Evolutionary conservation across 2,888 invertebrate genomes (phyloP).

Genomic region (Phasia obesa): DNA sequence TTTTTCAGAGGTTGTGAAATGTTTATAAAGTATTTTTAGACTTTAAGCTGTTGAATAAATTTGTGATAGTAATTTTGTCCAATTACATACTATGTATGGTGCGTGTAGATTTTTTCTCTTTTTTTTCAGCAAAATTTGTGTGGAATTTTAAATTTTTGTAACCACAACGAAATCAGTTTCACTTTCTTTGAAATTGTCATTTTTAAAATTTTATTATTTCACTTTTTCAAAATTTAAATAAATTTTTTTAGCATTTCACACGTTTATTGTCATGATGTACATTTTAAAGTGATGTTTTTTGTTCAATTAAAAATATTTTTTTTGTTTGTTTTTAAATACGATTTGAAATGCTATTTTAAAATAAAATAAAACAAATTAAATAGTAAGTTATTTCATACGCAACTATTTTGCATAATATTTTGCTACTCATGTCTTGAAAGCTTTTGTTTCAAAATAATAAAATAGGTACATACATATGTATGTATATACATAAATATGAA

Average conservation of each 20-base stretch:
- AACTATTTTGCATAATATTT: too few relatives aligned
- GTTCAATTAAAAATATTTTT: too few relatives aligned
- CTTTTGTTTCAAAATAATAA: not conserved
- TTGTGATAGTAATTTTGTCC: not conserved
- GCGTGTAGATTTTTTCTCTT: conserved; percentile 1
- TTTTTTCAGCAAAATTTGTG: conserved; percentile 1
- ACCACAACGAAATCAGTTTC: conserved; percentile 42
- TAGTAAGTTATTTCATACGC: too few relatives aligned
- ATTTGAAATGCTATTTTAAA: not conserved
- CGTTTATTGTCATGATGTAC: too few relatives aligned
- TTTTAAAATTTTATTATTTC: conserved; percentile 31
- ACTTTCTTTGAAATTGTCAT: conserved; percentile 53
- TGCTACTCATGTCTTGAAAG: too few relatives aligned
- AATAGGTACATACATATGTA: too few relatives aligned
- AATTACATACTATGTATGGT: not conserved
- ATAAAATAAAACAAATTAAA: not conserved
- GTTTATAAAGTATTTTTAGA: not conserved
- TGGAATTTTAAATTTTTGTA: conserved; percentile 46
- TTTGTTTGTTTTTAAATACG: too few relatives aligned
- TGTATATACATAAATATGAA: too few relatives aligned
- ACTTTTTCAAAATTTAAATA: conserved; percentile 5
- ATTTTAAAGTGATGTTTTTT: too few relatives aligned
- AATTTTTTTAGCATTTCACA: not conserved
- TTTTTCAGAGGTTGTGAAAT: not conserved
- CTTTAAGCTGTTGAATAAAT: not conserved